Evolutionary conservation across 1,140 invertebrate species (phyloP), one percentile per base, ranked within the genome.

Genomic region (Choristoneura fumiferana): DNA sequence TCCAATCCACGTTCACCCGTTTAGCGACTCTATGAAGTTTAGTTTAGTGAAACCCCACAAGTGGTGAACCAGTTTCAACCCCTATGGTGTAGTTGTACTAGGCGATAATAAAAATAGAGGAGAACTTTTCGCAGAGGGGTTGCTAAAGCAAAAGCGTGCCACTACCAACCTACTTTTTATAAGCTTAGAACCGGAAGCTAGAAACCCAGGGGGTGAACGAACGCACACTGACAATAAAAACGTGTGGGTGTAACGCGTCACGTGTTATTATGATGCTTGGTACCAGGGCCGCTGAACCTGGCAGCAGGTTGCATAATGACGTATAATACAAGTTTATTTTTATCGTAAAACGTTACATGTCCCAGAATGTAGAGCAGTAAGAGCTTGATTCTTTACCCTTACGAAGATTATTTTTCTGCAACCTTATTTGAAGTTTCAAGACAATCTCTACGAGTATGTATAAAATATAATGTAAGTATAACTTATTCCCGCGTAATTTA

Each of bases 211-310:
- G 43, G 43, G 8, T 14, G 14, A 3, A 6, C 6, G 2, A 29
- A 37, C n/a, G 8, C 43, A 49, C 43, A 49, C 17, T 22, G 18
- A 12, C 6, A 49, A n/a, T 12, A 33, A 12, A 29, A 17, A 33
- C 43, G 10, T 45, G 40, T 22, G 40, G 10, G 18, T 10, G 4
- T n/a, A 45, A 18, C 9, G n/a, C 35, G 55, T 60, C 58, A 64
- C 62, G 45, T 65, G 58, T 65, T 57, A 60, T 38, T 15, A 14
- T 33, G 53, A 58, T 33, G 33, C 33, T 22, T n/a, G 13, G 22
- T 60, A 65, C 63, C 12, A 60, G 63, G 63, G 1, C 2, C 54
- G 15, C 58, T 60, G 40, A 54, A 45, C 1, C 12, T 9, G 3
- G 14, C 14, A 45, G 54, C 18, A 65, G 55, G 34, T 53, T 43